Evolutionary conservation across 2,888 invertebrate species (phyloP), one percentile per base, ranked within the genome.

Genomic region (Chaetogeoica ovagalla): DNA sequence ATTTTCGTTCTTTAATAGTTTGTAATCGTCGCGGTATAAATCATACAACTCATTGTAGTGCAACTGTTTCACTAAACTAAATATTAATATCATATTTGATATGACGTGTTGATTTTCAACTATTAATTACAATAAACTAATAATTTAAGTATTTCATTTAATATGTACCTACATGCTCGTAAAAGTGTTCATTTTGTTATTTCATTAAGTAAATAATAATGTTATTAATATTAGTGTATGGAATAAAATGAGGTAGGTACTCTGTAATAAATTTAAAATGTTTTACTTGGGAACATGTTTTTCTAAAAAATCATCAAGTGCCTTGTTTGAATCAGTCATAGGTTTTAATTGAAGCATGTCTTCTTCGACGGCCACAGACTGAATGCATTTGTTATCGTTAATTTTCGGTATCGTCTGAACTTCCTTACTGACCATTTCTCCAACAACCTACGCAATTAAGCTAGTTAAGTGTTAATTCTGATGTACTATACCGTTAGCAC

Each of bases 1-100:
- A 15, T 37, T 62, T 57, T 65, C n/a, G 2, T 52, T 43, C 21
- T 57, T 62, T 30, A 71, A 17, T 43, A 65, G 19, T 19, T 79
- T 79, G 15, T 79, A 79, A 39, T 79, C 71, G 4, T 79, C 79
- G 15, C 79, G 70, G 39, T 79, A 71, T 30, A 79, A 57, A 71
- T 79, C 79, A 5, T 71, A 71, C 6, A 79, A n/a, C 17, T 79
- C 63, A 4, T 79, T 79, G n/a, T 79, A 30, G 17, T 30, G 63
- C 21, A 79, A 71, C n/a, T 79, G 39, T 4, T 59, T 66, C 4
- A 30, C 59, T n/a, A 76, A 48, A 17, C 75, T 76, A 19, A 6
- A 63, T n/a, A n/a, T 17, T 9, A 17, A 63, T 63, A 37, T 3
- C 8, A 63, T 8, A 66, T 66, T 39, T 3, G 3, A 48, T 13